Percentiles rank a stretch among this genome's conserved stretches.
These are phyloP conservation scores for Vanessa atalanta DNA, from an alignment of 1,140 invertebrate species.

Conservation along the genomic window DNA sequence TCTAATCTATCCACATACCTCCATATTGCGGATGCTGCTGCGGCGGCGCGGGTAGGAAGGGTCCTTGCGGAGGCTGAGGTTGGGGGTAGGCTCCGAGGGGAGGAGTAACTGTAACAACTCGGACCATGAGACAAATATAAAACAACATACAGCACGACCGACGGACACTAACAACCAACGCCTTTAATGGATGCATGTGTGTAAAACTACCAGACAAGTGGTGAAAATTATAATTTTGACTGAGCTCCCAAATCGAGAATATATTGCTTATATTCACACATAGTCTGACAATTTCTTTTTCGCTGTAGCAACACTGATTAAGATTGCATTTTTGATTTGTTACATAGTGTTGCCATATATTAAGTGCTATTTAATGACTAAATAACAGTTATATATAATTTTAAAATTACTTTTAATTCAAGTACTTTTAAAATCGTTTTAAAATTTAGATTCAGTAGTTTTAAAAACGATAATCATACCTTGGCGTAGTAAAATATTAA, in stretches of 20 bases:
- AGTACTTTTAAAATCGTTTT: conserved; percentile 1
- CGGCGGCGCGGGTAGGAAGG: conserved; percentile 76
- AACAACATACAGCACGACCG: conserved; percentile 34
- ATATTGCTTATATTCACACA: not conserved
- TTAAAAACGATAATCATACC: not conserved
- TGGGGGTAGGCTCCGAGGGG: conserved; percentile 79
- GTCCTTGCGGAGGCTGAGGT: conserved; percentile 77
- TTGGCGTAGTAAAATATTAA: conserved; percentile 4
- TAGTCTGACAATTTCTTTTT: conserved; percentile 22
- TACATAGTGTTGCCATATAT: conserved; percentile 38
- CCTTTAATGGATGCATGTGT: conserved; percentile 34
- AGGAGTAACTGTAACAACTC: conserved; percentile 78
- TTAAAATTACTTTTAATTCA: not conserved
- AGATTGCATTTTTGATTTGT: conserved; percentile 34
- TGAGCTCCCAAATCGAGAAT: not conserved
- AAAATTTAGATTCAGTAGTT: not conserved
- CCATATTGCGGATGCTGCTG: conserved; percentile 78
- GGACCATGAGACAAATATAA: conserved; percentile 23
- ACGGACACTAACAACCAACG: conserved; percentile 34
- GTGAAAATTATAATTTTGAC: not conserved
- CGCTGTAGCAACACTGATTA: conserved; percentile 33
- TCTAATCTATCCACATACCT: conserved; percentile 46
- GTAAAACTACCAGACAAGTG: conserved; percentile 15
- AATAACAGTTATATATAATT: conserved; percentile 23
- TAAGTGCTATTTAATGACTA: conserved; percentile 27